phyloP scores from a whole-genome alignment of 2,888 invertebrate genomes.

The Philaethria dido region DNA sequence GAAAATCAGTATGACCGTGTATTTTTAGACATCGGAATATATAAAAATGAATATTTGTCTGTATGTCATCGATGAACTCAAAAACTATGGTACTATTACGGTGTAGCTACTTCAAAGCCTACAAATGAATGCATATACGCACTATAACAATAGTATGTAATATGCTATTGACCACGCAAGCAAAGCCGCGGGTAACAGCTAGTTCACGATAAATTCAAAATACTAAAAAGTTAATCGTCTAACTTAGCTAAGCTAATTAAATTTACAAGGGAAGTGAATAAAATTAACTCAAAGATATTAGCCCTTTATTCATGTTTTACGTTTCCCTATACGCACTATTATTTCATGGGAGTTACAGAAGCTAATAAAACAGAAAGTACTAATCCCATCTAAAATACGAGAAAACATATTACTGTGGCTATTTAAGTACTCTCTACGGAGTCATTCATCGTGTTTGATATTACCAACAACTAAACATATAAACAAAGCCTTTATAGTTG shows the following conservation, averaged over 20 bases:
- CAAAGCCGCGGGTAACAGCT: too few species aligned
- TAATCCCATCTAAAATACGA: conserved; percentile 53
- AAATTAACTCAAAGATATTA: conserved; percentile 18
- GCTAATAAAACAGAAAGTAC: conserved; percentile 47
- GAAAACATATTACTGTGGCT: conserved; percentile 47
- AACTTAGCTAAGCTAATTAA: neutral
- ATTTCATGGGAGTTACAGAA: conserved; percentile 45
- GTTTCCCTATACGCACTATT: conserved; percentile 37
- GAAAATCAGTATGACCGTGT: too few species aligned
- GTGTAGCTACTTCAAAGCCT: too few species aligned
- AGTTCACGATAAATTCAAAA: too few species aligned
- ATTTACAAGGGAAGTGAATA: neutral
- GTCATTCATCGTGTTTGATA: conserved; percentile 48
- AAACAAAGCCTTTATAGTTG: conserved; percentile 42
- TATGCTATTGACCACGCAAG: too few species aligned
- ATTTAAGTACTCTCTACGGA: conserved; percentile 51
- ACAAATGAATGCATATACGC: too few species aligned
- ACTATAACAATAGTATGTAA: too few species aligned
- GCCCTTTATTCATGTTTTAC: conserved; percentile 33
- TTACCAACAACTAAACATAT: conserved; percentile 46
- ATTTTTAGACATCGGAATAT: too few species aligned
- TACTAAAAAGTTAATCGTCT: neutral
- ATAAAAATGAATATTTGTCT: too few species aligned
- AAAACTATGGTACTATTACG: too few species aligned
- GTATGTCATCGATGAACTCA: too few species aligned